Percentiles rank a stretch among this genome's conserved stretches.
Evolutionary conservation across 2,113 vertebrate species (phyloP).

Genomic region (Phyllostomus discolor): DNA sequence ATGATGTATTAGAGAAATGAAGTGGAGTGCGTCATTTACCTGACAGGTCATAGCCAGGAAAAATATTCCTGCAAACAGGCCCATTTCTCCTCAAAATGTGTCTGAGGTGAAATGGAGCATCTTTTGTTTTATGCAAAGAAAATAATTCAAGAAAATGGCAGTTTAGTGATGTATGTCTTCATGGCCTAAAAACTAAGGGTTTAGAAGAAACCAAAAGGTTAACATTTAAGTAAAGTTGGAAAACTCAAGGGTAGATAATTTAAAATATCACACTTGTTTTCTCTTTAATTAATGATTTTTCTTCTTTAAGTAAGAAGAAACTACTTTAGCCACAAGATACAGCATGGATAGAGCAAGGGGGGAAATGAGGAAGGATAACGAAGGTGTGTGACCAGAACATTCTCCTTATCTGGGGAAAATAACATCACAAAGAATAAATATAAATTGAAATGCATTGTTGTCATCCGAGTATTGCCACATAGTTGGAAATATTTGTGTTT

Average conservation of each 20-base stretch:
- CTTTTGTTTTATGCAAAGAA: slow-evolving; percentile 31
- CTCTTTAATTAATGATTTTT: neutral
- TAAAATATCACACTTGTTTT: neutral
- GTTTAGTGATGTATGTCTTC: neutral
- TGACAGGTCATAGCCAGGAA: slow-evolving; percentile 9
- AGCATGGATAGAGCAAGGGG: neutral
- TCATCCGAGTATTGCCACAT: neutral
- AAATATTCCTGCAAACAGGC: slow-evolving; percentile 17
- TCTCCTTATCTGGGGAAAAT: neutral
- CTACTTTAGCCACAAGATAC: neutral
- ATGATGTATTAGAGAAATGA: neutral
- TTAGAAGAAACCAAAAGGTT: neutral
- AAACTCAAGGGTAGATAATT: neutral
- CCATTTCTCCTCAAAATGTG: slow-evolving; percentile 53
- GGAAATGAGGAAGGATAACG: neutral
- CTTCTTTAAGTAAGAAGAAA: neutral
- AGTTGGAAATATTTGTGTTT: neutral
- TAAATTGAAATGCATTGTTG: neutral
- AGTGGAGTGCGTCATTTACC: neutral
- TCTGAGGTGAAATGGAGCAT: slow-evolving; percentile 62
- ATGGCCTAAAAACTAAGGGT: neutral
- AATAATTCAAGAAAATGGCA: slow-evolving; percentile 38
- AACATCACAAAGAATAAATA: neutral
- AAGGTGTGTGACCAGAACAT: neutral
- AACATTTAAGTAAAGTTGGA: neutral